These are phyloP conservation scores for Chloroceryle aenea DNA, from an alignment of 2,113 vertebrate species.

Conservation along the genomic window DNA sequence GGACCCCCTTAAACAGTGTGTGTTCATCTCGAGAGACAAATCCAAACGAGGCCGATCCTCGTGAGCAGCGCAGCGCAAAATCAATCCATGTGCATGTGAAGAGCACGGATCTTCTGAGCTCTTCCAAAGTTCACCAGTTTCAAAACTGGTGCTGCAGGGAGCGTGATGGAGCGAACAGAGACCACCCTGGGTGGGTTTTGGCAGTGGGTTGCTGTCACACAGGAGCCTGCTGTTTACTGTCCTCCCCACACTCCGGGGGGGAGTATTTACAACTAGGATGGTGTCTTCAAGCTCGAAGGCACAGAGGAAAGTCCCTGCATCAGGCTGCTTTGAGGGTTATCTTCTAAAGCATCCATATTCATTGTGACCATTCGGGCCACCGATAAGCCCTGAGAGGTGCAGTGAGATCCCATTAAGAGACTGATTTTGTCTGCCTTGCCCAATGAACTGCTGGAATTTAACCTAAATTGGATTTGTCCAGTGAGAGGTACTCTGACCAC, in stretches of 20 bases:
- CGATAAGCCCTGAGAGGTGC: background rate
- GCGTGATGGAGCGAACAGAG: background rate
- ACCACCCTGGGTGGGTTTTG: background rate
- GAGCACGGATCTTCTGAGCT: background rate
- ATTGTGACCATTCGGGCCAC: background rate
- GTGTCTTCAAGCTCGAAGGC: background rate
- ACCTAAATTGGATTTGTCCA: background rate
- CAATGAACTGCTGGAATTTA: background rate
- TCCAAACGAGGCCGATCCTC: background rate
- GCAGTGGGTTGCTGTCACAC: background rate
- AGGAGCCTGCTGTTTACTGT: background rate
- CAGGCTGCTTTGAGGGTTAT: background rate
- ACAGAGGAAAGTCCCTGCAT: background rate
- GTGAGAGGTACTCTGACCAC: background rate
- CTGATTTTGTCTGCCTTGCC: background rate
- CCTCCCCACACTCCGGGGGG: background rate
- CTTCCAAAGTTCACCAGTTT: background rate
- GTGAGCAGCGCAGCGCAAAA: background rate
- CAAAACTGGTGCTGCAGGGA: background rate
- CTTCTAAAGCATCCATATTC: background rate
- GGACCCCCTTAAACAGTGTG: background rate
- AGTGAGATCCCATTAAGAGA: background rate
- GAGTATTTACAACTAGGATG: background rate
- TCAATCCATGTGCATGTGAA: rapidly evolving
- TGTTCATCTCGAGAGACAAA: background rate